Evolutionary conservation across 2,888 invertebrate genomes (phyloP), one percentile per base, ranked within the genome.

Genomic region (Acholoe squamosa): DNA sequence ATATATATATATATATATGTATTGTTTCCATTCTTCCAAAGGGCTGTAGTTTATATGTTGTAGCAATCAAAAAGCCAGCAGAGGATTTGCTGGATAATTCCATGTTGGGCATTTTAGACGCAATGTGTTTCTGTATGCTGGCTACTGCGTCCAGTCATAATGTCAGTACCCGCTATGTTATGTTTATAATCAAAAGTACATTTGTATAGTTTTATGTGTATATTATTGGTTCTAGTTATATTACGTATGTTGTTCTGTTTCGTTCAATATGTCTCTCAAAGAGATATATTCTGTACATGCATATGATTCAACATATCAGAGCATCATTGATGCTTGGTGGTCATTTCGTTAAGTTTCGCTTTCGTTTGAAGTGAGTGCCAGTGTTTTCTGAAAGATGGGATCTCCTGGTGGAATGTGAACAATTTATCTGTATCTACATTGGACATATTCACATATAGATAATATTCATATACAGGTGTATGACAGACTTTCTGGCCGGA

Each of bases 371-470:
- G 19, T 71, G 28, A 61, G 14, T 61, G 19, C 19, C 61, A 61
- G 22, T 61, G 61, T n/a, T 7, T 61, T 61, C 19, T n/a, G 80
- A 80, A 80, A 80, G 80, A 80, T 80, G 80, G 80, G 80, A 16
- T n/a, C 80, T 80, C 80, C 43, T 10, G 16, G 80, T 80, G 80
- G 80, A 28, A 61, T 7, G 3, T 43, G 43, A 43, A 71, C 3
- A 7, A 14, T 71, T 71, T 16, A 71, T 71, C 16, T 28, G 25
- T 71, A 71, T 71, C 71, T 28, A 7, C 25, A 28, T 0, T 25
- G 7, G 71, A 71, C 3, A 5, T 28, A n/a, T 28, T 0, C 71
- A 71, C 71, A 14, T 28, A 61, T 19, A 28, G 71, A 71, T n/a
- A 5, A 14, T 28, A 71, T 71, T 14, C 71, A 71, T 71, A 71